Evolutionary conservation across 2,113 vertebrate species (phyloP), one percentile per base, ranked within the genome.

Genomic region (Prochilodus magdalenae): DNA sequence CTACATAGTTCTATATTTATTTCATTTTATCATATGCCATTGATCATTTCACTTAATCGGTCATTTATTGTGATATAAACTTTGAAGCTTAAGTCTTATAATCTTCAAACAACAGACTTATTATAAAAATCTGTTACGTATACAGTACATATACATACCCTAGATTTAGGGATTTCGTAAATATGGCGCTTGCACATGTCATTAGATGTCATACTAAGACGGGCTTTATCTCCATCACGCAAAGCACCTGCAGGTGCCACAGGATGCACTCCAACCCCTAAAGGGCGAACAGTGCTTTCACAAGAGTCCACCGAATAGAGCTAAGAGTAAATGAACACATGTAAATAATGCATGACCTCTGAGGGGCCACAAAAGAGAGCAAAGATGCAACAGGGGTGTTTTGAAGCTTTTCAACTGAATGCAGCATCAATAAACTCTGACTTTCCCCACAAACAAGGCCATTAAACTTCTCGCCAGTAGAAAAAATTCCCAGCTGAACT

Each of bases 381-480:
- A 82, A 83, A 76, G 40, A 55, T 15, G 74, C 65, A 63, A 84
- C 44, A 33, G 73, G 70, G 70, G 30, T 30, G 57, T 82, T 82
- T 57, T 75, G n/a, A 75, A 81, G 83, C 49, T 59, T 84, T 80
- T 78, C 80, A 81, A 60, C 47, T 65, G 60, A 57, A 47, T 65
- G 29, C 72, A 40, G 49, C 77, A 72, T 83, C 89, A 85, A 83
- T 65, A 87, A 84, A 55, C 40, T 77, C 66, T 66, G 72, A 81
- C 75, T 77, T 83, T 75, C 47, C 44, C 75, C 47, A 67, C 73
- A 82, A 76, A 76, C 49, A 86, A 33, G 29, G n/a, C 66, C 75
- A 84, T 82, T 67, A 73, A 76, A 86, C 33, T 73, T 74, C 76
- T 81, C 33, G 40, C 27, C 77, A 76, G 26, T 30, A 27, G 59